Base-by-base conservation (phyloP, 2,888 invertebrate genomes). In the Drosophila sordidula region DNA sequence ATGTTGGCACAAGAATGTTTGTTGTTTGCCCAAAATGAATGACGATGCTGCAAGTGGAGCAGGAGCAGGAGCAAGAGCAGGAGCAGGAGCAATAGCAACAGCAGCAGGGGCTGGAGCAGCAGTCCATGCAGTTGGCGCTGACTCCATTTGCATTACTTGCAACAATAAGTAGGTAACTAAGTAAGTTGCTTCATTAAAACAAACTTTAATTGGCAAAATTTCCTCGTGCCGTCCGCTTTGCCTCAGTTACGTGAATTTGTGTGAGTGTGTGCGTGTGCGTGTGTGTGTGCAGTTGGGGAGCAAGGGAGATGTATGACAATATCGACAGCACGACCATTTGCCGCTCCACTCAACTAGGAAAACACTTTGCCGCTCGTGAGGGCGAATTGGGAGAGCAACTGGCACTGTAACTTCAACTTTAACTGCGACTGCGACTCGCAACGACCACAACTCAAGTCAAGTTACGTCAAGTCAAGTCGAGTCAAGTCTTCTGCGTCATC, bases 191-290 rank as follows among this genome's bases (percentile, higher is more conserved):
- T 87, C 87, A 87, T 90, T 89, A 87, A 90, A 90, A 88, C 87
- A 79, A 90, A 90, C 85, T 90, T 90, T 88, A 90, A 89, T 89
- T 89, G 86, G 86, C 74, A 78, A 90, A 86, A 86, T 78, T 89
- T 80, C 70, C 75, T 65, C 66, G 70, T 70, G 71, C 73, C 74
- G 58, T 54, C 54, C 64, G 50, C 57, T 56, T 51, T 47, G 16
- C 26, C 41, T 44, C n/a, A 32, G 11, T 32, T 32, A 38, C 14
- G n/a, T 50, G 12, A 2, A 18, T 32, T 6, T 58, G n/a, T 6
- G n/a, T 58, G 5, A 36, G 18, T 29, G 22, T 39, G 4, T 63
- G 16, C 51, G 12, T 44, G 39, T 47, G 25, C 45, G 14, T 38
- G 14, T 55, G 41, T 47, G 41, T 49, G 6, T 38, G 45, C 29